Base-by-base conservation (phyloP, 64 coral and sea anemone genomes). In the Hydrozoanthus tunicans region DNA sequence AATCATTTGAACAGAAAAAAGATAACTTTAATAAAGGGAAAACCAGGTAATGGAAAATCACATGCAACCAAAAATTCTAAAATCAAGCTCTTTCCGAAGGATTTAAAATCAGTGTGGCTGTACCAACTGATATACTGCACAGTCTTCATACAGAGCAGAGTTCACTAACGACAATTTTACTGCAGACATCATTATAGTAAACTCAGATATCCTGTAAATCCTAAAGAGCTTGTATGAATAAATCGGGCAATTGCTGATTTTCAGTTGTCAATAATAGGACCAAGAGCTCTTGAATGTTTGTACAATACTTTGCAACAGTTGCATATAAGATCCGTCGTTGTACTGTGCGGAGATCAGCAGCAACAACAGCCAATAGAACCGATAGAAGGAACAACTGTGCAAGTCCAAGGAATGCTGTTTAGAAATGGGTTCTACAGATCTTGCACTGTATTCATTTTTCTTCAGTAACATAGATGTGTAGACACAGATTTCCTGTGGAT, bases 331-430 rank as follows among this genome's bases (percentile, higher is more conserved):
- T 79, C 90, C 9, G 59, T 92, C 56, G 51, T 92, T 6, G 4
- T 93, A 25, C 4, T 80, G 15, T 68, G 81, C 15, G 91, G 80
- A 9, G 91, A 93, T 25, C 32, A 93, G 53, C 61, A 83, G 12
- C 81, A 92, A 43, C 89, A 90, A 90, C 89, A 91, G 10, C 77
- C 89, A 51, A 80, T 81, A 11, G 9, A 80, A 23, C 79, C 26
- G 7, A 52, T 91, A 5, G 23, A 79, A 13, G 54, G 55, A 14
- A 3, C 7, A 6, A 7, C 27, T 9, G 8, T 56, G 8, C 59
- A 83, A 17, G 17, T 10, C 3, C 60, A 83, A 32, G 51, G 64
- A 9, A 83, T 83, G 1, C 5, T 83, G 9, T 5, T 4, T 1
- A 57, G 17, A 0, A 4, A 23, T 11, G 0, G 4, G 15, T 78